These are phyloP conservation scores for Diceros bicornis DNA, from an alignment of 2,797 vertebrate species.

Conservation along the genomic window DNA sequence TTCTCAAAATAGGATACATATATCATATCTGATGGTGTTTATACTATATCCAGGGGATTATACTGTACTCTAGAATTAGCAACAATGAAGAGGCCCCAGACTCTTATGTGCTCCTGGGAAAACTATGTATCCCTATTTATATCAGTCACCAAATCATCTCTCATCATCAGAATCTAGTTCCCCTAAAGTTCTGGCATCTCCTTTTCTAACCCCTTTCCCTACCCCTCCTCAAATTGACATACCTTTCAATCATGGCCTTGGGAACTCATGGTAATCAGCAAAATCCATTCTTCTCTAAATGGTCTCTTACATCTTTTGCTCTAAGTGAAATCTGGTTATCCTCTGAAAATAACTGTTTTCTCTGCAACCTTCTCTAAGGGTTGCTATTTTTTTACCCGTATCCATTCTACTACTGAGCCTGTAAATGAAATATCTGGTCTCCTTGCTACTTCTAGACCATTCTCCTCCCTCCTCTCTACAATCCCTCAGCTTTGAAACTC, in stretches of 20 bases:
- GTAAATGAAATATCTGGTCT: background rate
- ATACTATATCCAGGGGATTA: background rate
- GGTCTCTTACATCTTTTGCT: background rate
- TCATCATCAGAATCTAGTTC: conserved; percentile 1
- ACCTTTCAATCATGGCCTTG: background rate
- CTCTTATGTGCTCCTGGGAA: background rate
- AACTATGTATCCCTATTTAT: background rate
- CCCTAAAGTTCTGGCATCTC: background rate
- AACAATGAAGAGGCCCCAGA: background rate
- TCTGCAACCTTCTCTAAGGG: background rate
- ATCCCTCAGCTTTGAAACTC: background rate
- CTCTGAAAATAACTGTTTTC: background rate
- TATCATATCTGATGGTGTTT: background rate
- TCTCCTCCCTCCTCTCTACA: background rate
- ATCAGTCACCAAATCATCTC: conserved; percentile 1
- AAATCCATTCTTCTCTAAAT: background rate
- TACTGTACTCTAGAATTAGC: background rate
- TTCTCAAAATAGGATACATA: conserved; percentile 26
- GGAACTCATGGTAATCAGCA: background rate
- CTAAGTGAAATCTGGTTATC: background rate
- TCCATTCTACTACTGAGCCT: background rate
- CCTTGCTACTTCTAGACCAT: conserved; percentile 5
- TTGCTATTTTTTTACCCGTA: background rate
- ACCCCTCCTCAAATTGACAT: background rate
- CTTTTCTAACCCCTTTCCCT: background rate